These are phyloP conservation scores for Lycia hirtaria DNA, from an alignment of 2,888 invertebrate species.

Conservation along the genomic window DNA sequence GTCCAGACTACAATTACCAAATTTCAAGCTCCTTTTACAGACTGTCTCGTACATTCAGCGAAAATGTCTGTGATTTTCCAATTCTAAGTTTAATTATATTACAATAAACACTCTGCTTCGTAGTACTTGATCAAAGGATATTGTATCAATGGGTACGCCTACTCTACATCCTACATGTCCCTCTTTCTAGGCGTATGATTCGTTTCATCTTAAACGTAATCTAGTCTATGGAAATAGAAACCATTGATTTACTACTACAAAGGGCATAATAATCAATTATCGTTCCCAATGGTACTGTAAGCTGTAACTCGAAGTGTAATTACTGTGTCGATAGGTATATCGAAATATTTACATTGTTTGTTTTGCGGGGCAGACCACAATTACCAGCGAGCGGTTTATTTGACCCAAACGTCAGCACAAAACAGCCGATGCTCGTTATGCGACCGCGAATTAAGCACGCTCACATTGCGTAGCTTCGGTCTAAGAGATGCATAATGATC, in stretches of 20 bases:
- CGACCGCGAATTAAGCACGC: constrained; percentile 49
- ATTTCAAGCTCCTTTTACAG: neutral
- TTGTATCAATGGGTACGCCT: constrained; percentile 3
- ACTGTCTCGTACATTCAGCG: neutral
- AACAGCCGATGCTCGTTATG: constrained; percentile 45
- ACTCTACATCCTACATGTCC: constrained; percentile 1
- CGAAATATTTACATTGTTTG: neutral
- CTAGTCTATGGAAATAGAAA: neutral
- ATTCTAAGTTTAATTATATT: neutral
- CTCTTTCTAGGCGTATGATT: neutral
- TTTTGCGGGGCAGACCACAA: constrained; percentile 13
- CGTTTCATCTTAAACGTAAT: neutral
- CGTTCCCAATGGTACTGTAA: too few species aligned
- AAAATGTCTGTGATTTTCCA: neutral
- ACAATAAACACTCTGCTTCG: neutral
- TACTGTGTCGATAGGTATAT: too few species aligned
- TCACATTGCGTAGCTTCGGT: constrained; percentile 34
- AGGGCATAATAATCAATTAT: too few species aligned
- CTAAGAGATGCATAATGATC: constrained; percentile 8
- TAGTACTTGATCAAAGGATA: constrained; percentile 4
- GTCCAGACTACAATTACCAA: too few species aligned
- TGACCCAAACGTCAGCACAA: constrained; percentile 43
- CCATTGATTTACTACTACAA: too few species aligned
- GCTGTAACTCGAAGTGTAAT: too few species aligned
- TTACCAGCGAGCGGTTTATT: constrained; percentile 33